A percentile compares a stretch with the other conserved stretches of the same genome.
Evolutionary conservation across 2,113 vertebrate genomes (phyloP).

Genomic region (Thunnus thynnus): DNA sequence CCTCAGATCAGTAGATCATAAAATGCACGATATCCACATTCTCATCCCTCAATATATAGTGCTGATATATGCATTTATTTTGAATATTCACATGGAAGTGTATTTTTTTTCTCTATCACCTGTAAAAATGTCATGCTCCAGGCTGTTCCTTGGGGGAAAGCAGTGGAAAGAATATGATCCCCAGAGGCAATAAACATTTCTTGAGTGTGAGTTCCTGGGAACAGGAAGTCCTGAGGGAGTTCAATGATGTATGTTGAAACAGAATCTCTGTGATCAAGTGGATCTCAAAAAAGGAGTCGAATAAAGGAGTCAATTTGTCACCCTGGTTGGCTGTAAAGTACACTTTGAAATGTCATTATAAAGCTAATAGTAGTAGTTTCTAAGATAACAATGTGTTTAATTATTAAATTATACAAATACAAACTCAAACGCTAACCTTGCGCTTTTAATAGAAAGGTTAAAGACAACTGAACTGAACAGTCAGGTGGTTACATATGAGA

Average conservation of each 20-base stretch:
- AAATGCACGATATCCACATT: neutral
- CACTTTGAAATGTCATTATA: neutral
- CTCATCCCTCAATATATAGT: neutral
- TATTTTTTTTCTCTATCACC: constrained; percentile 3
- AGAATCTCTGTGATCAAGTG: constrained; percentile 1
- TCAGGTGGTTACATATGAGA: constrained; percentile 25
- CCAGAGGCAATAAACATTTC: neutral
- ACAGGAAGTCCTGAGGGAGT: constrained; percentile 7
- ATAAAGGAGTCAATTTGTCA: neutral
- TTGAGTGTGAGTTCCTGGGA: neutral
- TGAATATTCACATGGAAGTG: constrained; percentile 6
- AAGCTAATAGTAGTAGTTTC: neutral
- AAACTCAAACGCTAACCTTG: neutral
- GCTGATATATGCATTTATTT: constrained; percentile 1
- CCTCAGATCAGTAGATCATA: neutral
- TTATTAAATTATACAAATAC: neutral
- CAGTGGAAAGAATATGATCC: constrained; percentile 18
- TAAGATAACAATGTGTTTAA: neutral
- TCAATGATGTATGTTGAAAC: constrained; percentile 9
- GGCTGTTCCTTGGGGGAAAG: constrained; percentile 26
- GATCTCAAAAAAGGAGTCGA: neutral
- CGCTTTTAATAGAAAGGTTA: neutral
- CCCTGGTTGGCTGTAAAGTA: neutral
- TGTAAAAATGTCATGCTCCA: constrained; percentile 30
- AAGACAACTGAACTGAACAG: constrained; percentile 23